Conservation (phyloP, 2,888 invertebrate genomes). For the Anoncus sp. region DNA sequence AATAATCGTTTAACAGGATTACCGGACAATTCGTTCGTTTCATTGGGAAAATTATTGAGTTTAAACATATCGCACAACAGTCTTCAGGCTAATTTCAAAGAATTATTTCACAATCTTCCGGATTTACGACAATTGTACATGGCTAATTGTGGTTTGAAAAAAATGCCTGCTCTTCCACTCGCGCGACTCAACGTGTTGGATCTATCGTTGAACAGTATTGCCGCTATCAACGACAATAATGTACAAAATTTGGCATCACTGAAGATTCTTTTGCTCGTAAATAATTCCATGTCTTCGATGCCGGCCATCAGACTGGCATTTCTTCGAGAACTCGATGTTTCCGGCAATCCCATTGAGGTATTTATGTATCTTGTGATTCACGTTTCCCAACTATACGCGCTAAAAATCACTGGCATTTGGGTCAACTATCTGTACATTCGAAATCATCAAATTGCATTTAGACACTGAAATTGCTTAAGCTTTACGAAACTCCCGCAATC, state of each 20-base stretch:
- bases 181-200: constrained; percentile 92
- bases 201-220: constrained; percentile 91
- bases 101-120: constrained; percentile 94
- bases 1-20: constrained; percentile 93
- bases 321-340: constrained; percentile 91
- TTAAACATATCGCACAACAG: constrained; percentile 93
- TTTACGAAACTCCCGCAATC: neutral
- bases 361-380: no score
- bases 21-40: constrained; percentile 95
- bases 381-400: no score
- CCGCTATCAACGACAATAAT: constrained; percentile 88
- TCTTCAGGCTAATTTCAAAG: constrained; percentile 90
- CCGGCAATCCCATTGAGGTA: constrained; percentile 91
- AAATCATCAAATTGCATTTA: no score
- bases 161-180: constrained; percentile 91
- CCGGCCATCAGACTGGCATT: constrained; percentile 89
- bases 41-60: constrained; percentile 90
- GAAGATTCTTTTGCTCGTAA: constrained; percentile 90
- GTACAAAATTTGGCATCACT: constrained; percentile 89
- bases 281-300: constrained; percentile 90
- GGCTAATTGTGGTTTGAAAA: constrained; percentile 90
- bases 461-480: neutral
- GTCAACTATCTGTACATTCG: no score
- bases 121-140: constrained; percentile 91
- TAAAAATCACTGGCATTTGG: no score